Conservation (phyloP, 2,888 invertebrate species). For the Brenthis hecate region DNA sequence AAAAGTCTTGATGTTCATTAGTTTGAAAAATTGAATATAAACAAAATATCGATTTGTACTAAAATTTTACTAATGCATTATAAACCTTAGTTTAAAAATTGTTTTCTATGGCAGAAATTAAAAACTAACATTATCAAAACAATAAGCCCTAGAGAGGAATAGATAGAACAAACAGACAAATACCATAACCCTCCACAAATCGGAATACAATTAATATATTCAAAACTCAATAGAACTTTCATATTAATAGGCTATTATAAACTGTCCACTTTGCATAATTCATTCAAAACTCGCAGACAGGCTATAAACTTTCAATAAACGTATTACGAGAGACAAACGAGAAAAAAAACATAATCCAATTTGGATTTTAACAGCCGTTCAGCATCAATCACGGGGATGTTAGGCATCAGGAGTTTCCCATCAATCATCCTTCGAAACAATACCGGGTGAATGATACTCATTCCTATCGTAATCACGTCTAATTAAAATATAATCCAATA, state of each 20-base stretch:
- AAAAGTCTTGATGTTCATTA: no score
- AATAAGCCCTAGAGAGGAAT: no score
- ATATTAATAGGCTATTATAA: constrained; percentile 6
- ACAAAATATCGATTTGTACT: no score
- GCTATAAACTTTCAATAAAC: constrained; percentile 28
- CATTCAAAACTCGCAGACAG: constrained; percentile 17
- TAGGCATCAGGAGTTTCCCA: constrained; percentile 53
- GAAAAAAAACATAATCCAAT: constrained; percentile 51
- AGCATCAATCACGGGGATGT: constrained; percentile 62
- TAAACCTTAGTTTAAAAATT: no score
- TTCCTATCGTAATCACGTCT: constrained; percentile 63
- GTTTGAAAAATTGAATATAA: no score
- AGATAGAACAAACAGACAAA: no score
- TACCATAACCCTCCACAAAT: no score
- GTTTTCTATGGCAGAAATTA: no score
- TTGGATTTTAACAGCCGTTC: constrained; percentile 60
- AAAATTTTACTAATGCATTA: no score
- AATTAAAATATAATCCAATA: constrained; percentile 75
- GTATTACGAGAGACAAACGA: constrained; percentile 20
- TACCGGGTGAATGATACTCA: constrained; percentile 49
- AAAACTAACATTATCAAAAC: no score
- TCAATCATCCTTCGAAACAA: constrained; percentile 50
- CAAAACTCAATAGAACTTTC: constrained; percentile 1
- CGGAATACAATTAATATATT: no score
- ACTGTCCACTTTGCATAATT: constrained; percentile 7